Evolutionary conservation across 2,113 vertebrate genomes (phyloP).

Genomic region (Pterocles gutturalis): DNA sequence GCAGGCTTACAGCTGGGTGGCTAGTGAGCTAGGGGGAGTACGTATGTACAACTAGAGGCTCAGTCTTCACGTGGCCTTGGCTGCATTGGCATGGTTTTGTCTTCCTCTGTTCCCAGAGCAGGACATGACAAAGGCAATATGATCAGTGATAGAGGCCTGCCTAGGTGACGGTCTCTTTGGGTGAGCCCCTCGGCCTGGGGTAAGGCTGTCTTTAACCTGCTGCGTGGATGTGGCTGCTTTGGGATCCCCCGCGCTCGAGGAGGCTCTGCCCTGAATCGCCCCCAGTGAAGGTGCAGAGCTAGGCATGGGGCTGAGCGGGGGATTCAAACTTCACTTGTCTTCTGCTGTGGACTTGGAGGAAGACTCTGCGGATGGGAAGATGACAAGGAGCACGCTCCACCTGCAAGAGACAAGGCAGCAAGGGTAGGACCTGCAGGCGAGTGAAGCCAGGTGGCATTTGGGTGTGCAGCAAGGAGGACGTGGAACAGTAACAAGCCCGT

Average conservation of each 20-base stretch:
- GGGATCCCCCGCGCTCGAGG: no score
- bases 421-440: fast-evolving
- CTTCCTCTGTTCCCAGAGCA: fast-evolving
- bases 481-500: fast-evolving
- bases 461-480: background rate
- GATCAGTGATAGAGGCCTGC: background rate
- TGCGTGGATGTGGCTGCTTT: background rate
- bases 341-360: background rate
- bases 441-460: background rate
- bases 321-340: fast-evolving
- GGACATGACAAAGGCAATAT: fast-evolving
- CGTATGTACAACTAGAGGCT: fast-evolving
- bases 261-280: background rate
- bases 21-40: background rate
- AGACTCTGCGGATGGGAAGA: background rate
- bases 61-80: fast-evolving
- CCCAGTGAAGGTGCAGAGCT: fast-evolving
- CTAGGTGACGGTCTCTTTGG: background rate
- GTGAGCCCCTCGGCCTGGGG: fast-evolving
- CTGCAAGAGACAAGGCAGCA: background rate
- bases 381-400: background rate
- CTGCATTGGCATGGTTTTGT: background rate
- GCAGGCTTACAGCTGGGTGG: fast-evolving
- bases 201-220: fast-evolving
- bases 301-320: fast-evolving